phyloP scores from a whole-genome alignment of 2,888 invertebrate genomes.

The Sialis lutaria region DNA sequence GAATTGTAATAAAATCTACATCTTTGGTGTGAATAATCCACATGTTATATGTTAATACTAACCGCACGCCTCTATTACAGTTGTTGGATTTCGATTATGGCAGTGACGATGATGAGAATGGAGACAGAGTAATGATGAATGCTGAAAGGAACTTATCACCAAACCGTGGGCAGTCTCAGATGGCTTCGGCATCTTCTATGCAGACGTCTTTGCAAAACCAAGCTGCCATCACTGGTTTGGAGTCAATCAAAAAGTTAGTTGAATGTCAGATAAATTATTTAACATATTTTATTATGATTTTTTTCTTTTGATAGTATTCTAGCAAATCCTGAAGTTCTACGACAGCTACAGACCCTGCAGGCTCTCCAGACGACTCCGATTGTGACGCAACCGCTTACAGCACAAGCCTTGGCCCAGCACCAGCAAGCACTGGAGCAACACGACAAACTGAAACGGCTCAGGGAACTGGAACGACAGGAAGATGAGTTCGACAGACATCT shows the following conservation, averaged over 20 bases:
- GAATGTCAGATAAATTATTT: not conserved
- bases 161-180: no score
- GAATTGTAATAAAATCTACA: no score
- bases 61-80: constrained; percentile 3
- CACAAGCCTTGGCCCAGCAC: constrained; percentile 23
- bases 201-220: constrained; percentile 7
- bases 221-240: constrained; percentile 11
- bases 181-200: no score
- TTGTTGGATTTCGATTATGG: constrained; percentile 82
- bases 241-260: constrained; percentile 4
- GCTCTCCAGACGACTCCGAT: constrained; percentile 25
- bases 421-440: constrained; percentile 47
- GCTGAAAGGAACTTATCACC: no score
- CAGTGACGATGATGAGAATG: constrained; percentile 72
- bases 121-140: constrained; percentile 15
- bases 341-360: constrained; percentile 73
- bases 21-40: no score
- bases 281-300: not conserved
- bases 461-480: constrained; percentile 54
- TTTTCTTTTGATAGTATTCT: constrained; percentile 37
- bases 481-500: constrained; percentile 60
- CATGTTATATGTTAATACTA: no score
- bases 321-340: constrained; percentile 74
- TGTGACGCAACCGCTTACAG: constrained; percentile 10
- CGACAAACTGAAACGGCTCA: constrained; percentile 46